phyloP scores from a whole-genome alignment of 2,113 vertebrate genomes.

The Apus apus region DNA sequence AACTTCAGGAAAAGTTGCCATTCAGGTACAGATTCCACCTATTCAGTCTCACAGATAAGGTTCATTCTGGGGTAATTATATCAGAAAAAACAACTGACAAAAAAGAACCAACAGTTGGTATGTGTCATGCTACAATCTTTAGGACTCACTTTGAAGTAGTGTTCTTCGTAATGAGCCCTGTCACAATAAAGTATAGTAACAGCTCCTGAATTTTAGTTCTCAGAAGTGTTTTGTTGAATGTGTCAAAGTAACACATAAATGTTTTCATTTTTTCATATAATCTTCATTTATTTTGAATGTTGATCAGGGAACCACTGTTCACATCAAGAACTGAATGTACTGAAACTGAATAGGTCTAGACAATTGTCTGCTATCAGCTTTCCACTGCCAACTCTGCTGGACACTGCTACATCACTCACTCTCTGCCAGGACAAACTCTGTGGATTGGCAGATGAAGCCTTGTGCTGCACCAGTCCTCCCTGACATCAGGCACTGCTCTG shows the following conservation, averaged over 20 bases:
- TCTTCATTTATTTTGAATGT: background rate
- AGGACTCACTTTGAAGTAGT: background rate
- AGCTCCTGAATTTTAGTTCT: background rate
- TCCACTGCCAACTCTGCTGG: too few relatives aligned
- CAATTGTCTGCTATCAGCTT: too few relatives aligned
- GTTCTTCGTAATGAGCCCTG: background rate
- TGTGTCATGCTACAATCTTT: background rate
- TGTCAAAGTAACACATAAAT: background rate
- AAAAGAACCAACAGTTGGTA: background rate
- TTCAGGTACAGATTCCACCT: background rate
- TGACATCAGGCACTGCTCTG: too few relatives aligned
- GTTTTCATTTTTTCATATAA: background rate
- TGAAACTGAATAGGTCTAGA: too few relatives aligned
- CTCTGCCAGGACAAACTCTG: too few relatives aligned
- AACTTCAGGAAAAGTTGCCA: background rate
- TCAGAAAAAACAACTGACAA: background rate
- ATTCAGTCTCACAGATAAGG: background rate
- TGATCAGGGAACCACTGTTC: background rate
- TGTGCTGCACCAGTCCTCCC: too few relatives aligned
- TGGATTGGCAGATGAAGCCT: too few relatives aligned
- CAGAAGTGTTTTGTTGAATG: background rate
- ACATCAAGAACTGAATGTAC: background rate
- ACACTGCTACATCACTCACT: too few relatives aligned
- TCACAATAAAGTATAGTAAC: background rate
- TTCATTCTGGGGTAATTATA: background rate